These are phyloP conservation scores for Drosophila nr. medialis DNA, from an alignment of 2,888 invertebrate genomes.

Conservation along the genomic window DNA sequence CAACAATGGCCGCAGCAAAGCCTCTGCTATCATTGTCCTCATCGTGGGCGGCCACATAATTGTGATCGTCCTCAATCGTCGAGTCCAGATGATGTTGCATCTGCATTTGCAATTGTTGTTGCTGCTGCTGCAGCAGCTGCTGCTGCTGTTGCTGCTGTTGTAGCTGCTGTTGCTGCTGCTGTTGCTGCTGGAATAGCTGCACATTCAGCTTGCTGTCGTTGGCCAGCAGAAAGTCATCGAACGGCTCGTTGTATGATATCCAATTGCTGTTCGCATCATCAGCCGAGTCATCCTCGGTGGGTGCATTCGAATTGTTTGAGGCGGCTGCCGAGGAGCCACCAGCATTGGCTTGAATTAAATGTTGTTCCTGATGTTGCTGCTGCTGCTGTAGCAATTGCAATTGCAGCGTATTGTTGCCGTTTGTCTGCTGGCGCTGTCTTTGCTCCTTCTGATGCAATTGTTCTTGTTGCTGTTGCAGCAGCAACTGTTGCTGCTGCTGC, in stretches of 20 bases:
- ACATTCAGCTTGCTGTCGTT: slow-evolving; percentile 45
- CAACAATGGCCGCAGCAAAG: slow-evolving; percentile 30
- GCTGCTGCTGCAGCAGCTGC: slow-evolving; percentile 37
- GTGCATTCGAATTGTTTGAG: slow-evolving; percentile 71
- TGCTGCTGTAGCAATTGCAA: slow-evolving; percentile 37
- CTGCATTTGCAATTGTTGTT: slow-evolving; percentile 33
- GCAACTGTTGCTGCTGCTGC: slow-evolving; percentile 59
- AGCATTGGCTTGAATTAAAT: slow-evolving; percentile 35
- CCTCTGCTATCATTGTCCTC: slow-evolving; percentile 80
- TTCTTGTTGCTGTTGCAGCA: slow-evolving; percentile 45
- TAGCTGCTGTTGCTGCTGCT: slow-evolving; percentile 11
- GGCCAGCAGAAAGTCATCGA: slow-evolving; percentile 61
- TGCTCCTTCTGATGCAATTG: slow-evolving; percentile 51
- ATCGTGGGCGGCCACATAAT: slow-evolving; percentile 81
- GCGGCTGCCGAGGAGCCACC: slow-evolving; percentile 41
- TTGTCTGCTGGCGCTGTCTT: slow-evolving; percentile 52
- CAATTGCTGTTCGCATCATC: slow-evolving; percentile 80
- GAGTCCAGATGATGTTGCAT: slow-evolving; percentile 68
- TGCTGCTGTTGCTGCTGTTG: slow-evolving; percentile 23
- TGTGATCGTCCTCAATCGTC: slow-evolving; percentile 80
- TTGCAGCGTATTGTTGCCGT: slow-evolving; percentile 63
- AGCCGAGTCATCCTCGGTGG: slow-evolving; percentile 78
- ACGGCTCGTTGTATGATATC: slow-evolving; percentile 78
- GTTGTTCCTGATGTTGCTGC: slow-evolving; percentile 55
- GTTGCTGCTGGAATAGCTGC: slow-evolving; percentile 26